phyloP scores from a whole-genome alignment of 2,888 invertebrate species.

The Netelia melanura region DNA sequence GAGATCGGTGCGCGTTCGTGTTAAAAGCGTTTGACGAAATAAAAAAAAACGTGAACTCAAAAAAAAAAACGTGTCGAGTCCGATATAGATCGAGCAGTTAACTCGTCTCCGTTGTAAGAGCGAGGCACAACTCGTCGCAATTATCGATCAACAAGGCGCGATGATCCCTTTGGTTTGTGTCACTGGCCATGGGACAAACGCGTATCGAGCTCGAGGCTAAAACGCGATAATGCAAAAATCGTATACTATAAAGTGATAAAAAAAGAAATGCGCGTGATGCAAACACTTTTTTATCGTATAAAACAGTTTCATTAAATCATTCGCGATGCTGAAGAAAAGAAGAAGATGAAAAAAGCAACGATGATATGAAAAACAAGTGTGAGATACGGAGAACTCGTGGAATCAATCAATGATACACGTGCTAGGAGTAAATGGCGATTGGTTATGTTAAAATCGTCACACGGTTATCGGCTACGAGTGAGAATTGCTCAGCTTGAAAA shows the following conservation, averaged over 20 bases:
- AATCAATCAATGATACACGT: slow-evolving; percentile 12
- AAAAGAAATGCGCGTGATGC: not conserved
- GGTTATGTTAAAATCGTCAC: no score
- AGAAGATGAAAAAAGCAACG: not conserved
- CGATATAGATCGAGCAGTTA: no score
- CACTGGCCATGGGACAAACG: not conserved
- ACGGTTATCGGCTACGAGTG: no score
- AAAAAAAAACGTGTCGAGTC: no score
- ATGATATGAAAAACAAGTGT: not conserved
- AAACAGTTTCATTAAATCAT: slow-evolving; percentile 24
- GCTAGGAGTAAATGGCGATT: not conserved
- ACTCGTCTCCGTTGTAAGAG: no score
- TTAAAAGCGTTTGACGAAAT: no score
- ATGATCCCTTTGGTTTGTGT: no score
- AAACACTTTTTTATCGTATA: not conserved
- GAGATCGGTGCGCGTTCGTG: no score
- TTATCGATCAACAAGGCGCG: no score
- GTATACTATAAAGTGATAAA: not conserved
- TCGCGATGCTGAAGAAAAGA: not conserved
- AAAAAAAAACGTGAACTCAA: no score
- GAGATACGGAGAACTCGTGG: not conserved
- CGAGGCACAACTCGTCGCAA: no score
- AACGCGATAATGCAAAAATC: slow-evolving; percentile 2
- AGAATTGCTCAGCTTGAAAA: no score
- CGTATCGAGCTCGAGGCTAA: not conserved